phyloP scores from a whole-genome alignment of 1,140 invertebrate genomes.

The Drosophila simulans region DNA sequence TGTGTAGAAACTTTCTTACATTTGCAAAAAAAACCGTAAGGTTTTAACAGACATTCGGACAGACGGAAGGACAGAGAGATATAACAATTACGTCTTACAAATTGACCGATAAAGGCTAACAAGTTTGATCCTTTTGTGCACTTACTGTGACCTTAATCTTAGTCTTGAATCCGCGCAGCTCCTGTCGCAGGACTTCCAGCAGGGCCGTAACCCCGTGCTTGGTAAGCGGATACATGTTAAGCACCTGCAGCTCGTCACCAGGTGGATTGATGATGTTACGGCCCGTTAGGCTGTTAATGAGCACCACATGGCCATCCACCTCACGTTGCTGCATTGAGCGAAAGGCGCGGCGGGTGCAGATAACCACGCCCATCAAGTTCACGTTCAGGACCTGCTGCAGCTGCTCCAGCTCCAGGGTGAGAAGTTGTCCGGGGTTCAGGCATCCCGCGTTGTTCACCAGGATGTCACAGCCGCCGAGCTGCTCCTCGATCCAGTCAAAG shows the following conservation, averaged over 20 bases:
- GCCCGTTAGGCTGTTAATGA: conserved; percentile 73
- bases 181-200: conserved; percentile 86
- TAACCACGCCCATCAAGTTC: conserved; percentile 88
- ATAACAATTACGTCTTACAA: no score
- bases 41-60: no score
- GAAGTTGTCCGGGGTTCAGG: conserved; percentile 50
- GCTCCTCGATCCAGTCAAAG: conserved; percentile 88
- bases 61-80: no score
- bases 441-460: conserved; percentile 91
- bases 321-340: conserved; percentile 88
- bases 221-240: conserved; percentile 86
- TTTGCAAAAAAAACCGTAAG: no score
- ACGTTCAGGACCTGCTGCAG: conserved; percentile 86
- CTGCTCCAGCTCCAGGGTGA: conserved; percentile 41
- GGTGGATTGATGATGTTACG: conserved; percentile 57
- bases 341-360: conserved; percentile 88
- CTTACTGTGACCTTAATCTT: conserved; percentile 87
- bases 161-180: conserved; percentile 85
- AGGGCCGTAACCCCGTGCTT: conserved; percentile 87
- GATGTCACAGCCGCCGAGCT: conserved; percentile 88
- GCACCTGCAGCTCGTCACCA: conserved; percentile 31
- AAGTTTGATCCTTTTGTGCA: not conserved
- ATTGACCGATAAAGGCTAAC: no score
- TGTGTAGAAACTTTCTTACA: no score
- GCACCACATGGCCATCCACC: conserved; percentile 88